These are phyloP conservation scores for Pseudonaja textilis DNA, from an alignment of 2,113 vertebrate genomes.

Conservation along the genomic window DNA sequence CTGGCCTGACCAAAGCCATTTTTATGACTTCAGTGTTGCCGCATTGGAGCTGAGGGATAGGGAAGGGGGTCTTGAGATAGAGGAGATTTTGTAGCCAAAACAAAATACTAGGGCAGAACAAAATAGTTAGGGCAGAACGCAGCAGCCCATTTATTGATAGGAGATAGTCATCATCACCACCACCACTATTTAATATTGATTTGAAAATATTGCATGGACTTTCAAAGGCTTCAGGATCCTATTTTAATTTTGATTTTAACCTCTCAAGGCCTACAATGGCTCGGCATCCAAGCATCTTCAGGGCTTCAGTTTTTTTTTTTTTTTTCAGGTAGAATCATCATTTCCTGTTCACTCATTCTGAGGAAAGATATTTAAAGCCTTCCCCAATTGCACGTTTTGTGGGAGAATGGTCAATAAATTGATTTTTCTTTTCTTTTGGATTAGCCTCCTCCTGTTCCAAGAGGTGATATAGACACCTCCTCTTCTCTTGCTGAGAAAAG, in stretches of 20 bases:
- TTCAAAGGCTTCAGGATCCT: not conserved
- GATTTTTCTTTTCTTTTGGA: not conserved
- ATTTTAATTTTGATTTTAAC: no score
- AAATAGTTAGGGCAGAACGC: not conserved
- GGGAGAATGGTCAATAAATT: no score
- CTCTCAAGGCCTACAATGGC: not conserved
- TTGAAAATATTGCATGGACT: not conserved
- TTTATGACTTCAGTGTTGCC: no score
- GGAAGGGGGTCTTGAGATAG: no score
- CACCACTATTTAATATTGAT: not conserved
- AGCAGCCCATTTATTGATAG: not conserved
- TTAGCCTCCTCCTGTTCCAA: not conserved
- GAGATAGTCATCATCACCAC: not conserved
- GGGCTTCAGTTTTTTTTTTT: not conserved
- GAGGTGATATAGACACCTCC: no score
- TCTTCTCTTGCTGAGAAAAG: not conserved
- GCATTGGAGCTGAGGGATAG: no score
- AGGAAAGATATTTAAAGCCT: not conserved
- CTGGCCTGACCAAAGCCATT: no score
- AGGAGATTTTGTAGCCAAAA: no score
- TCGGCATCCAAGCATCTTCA: not conserved
- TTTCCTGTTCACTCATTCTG: not conserved
- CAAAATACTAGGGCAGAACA: no score
- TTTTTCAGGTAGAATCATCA: not conserved
- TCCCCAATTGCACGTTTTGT: not conserved